Base-by-base conservation (phyloP, 2,888 invertebrate species). In the Cryptosula pallasiana region DNA sequence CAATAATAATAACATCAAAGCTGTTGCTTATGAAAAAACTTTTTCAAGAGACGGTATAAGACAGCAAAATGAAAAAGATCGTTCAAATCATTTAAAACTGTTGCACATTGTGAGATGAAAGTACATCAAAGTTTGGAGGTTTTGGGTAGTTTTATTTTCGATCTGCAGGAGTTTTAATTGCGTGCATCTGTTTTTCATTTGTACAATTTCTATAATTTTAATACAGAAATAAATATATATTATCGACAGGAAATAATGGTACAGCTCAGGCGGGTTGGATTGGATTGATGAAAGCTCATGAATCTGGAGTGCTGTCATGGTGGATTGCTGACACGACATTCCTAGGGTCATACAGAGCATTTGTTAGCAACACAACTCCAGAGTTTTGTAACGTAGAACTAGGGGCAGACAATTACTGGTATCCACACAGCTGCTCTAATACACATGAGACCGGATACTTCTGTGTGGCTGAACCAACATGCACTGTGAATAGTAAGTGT, bases 301-400 rank as follows among this genome's bases (percentile, higher is more conserved):
- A 63, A 3, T 25, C 63, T 13, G 63, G 63, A 32, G 3, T 63
- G 32, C 13, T 25, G 2, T 27, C 63, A 5, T 63, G 63, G 63
- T 63, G 63, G 63, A 63, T 63, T 5, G 63, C 63, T 25, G 63
- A 63, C 32, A 27, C 27, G 34, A 25, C 63, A 5, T 25, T 20
- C 32, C 63, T 63, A 1, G 63, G 27, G 5, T 9, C 27, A 1
- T 9, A 27, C 32, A 32, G 29, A 34, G 20, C 29, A 27, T 45
- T 45, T 45, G 32, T 29, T 34, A 27, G 32, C 32, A 63, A 2
- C 16, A 32, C 20, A 20, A 63, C 34, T 2, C 20, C 63, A 5
- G 20, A 63, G 5, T 63, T 25, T 32, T 63, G 63, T 27, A 63
- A 63, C 32, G 34, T 63, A 25, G 63, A 25, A 32, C 63, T 63